Evolutionary conservation across 2,888 invertebrate genomes (phyloP), one percentile per base, ranked within the genome.

Genomic region (Masnerella sp.): DNA sequence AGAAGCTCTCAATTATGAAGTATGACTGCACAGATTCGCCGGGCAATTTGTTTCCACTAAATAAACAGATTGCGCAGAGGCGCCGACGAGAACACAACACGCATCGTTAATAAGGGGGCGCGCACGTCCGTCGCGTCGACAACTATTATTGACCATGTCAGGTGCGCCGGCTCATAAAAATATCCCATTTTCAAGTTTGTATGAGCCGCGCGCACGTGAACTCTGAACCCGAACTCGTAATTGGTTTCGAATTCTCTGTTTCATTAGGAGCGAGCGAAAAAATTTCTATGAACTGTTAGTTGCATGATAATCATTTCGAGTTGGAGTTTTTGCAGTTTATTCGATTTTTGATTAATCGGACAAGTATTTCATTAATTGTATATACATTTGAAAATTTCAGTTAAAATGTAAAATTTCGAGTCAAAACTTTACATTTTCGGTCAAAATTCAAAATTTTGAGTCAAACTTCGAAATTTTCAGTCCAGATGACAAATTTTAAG

Each of bases 21-120:
- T 85, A 85, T 85, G 85, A 85, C 85, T 84, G 80, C 79, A 84
- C 85, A 84, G 77, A 84, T 83, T 78, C 79, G 79, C 78, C 78
- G 76, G 79, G 81, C 82, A 84, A 85, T 85, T 85, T 85, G 84
- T 84, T 83, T 80, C 83, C 83, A 82, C 83, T 82, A 82, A 82
- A 81, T 82, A 80, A 83, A 83, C 79, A 82, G 79, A 80, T 80
- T 78, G 76, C 67, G 70, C 51, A 38, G 58, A 73, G 73, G 73
- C 59, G 73, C 62, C 52, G 73, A 59, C 56, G 52, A 68, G 45
- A 70, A 32, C 58, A 40, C 40, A 51, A 64, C 70, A 45, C 52
- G 71, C 64, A 64, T 71, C 58, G 43, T 71, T 71, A 71, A 71
- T 71, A 71, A 64, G 64, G 43, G 71, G 64, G 71, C 64, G 64